Base-by-base conservation (phyloP, 2,888 invertebrate species). In the Eurytoma californica region DNA sequence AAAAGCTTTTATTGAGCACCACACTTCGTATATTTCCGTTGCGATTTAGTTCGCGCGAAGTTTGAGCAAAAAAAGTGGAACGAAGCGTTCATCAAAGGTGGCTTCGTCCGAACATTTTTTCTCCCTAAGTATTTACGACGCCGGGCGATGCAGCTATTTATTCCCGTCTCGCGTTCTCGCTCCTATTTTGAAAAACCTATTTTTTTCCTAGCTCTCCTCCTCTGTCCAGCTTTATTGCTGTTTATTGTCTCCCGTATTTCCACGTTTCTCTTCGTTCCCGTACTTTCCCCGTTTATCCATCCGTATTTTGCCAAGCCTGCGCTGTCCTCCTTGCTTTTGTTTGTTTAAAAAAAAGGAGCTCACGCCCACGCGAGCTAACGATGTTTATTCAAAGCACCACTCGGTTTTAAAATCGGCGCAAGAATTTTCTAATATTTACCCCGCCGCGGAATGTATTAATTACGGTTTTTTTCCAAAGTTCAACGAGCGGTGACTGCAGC, bases 191-290 rank as follows among this genome's bases (percentile, higher is more conserved):
- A 73, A 77, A 77, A 70, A 60, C 66, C 65, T 77, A 73, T 77
- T 80, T 77, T 76, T 80, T 80, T 69, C 30, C 12, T 9, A 18
- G 16, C 72, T 65, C 63, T 65, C 57, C 65, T 75, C 58, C 61
- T 72, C 72, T 75, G 72, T 73, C 77, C 24, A 16, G 63, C 69
- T 80, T 77, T 80, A 80, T 75, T 80, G 70, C 80, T 80, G 80
- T 80, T 80, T 80, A 80, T 80, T 80, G 72, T 78, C 61, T 14
- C 74, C 68, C 74, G 80, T 78, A 78, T 80, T 70, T 80, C 49
- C 39, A 30, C 73, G 67, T 69, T 77, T 66, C 74, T 74, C 70
- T 51, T 65, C 53, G 60, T 67, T 53, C 53, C 39, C 24, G 20
- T 67, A 58, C 61, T 49, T 68, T 69, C 47, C 78, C 20, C 68